A percentile compares a stretch with the other conserved stretches of the same genome.
phyloP scores from a whole-genome alignment of 2,113 vertebrate genomes.

The Ceyx melanurus region DNA sequence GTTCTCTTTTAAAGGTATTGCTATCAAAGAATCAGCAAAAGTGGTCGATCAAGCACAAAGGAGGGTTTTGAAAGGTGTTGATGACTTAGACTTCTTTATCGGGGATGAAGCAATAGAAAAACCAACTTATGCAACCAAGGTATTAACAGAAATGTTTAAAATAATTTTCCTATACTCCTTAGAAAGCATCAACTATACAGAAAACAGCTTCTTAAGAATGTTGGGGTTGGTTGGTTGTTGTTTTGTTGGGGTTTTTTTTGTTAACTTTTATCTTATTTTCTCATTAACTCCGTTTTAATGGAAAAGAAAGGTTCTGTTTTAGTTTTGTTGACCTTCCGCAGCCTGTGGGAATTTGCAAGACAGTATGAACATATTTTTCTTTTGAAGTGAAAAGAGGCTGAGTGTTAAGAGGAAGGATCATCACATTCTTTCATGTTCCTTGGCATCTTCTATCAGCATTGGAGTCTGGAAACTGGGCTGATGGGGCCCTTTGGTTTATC shows the following conservation, averaged over 20 bases:
- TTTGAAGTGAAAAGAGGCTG: neutral
- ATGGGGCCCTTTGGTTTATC: neutral
- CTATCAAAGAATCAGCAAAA: conserved; percentile 98
- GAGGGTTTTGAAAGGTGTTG: conserved; percentile 97
- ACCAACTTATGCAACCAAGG: conserved; percentile 96
- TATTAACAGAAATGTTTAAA: conserved; percentile 49
- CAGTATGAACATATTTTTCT: neutral
- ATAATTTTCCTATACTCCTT: neutral
- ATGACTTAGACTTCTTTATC: conserved; percentile 98
- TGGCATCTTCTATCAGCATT: neutral
- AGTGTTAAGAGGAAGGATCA: neutral
- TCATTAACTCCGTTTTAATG: neutral
- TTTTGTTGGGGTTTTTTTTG: too few relatives aligned
- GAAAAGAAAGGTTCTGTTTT: neutral
- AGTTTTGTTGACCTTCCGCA: neutral
- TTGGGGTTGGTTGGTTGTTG: too few relatives aligned
- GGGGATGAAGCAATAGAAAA: conserved; percentile 98
- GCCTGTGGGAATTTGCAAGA: neutral
- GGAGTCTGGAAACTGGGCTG: neutral
- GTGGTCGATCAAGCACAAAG: conserved; percentile 96
- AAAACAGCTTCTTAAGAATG: neutral
- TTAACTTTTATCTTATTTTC: neutral
- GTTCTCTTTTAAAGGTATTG: conserved; percentile 85
- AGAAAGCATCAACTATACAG: neutral
- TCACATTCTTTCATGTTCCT: neutral